These are phyloP conservation scores for Cantharis rustica DNA, from an alignment of 2,888 invertebrate species.

Conservation along the genomic window DNA sequence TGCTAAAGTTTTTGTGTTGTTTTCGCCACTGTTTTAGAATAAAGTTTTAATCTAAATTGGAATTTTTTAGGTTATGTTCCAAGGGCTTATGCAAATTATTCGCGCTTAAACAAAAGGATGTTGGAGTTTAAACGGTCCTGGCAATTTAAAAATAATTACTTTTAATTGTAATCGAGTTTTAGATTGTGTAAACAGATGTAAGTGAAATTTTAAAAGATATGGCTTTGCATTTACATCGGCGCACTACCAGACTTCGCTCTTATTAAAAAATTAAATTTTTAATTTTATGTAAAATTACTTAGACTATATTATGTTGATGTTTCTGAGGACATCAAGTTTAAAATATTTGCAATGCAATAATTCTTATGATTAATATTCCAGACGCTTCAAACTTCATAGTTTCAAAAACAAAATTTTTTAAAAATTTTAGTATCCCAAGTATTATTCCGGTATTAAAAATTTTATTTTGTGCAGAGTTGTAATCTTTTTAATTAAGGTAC, in stretches of 20 bases:
- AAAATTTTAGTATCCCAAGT: no score
- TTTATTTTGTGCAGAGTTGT: no score
- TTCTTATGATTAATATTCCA: no score
- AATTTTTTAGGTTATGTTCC: conserved; percentile 31
- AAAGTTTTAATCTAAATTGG: conserved; percentile 41
- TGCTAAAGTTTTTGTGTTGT: conserved; percentile 32
- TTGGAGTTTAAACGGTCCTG: conserved; percentile 19
- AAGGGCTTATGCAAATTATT: conserved; percentile 37
- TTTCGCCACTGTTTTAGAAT: conserved; percentile 33
- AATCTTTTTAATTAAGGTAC: no score
- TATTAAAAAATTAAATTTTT: background rate
- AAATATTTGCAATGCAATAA: no score
- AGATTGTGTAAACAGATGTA: conserved; percentile 25
- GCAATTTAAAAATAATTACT: conserved; percentile 32
- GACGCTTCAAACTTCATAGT: no score
- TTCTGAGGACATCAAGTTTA: no score
- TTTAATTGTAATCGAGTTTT: conserved; percentile 26
- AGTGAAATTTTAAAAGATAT: conserved; percentile 13
- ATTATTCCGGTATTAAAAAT: no score
- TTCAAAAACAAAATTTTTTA: no score
- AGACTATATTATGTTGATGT: no score
- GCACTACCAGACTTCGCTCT: background rate
- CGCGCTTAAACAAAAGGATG: conserved; percentile 23
- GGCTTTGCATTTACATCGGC: background rate
- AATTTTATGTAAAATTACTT: no score